phyloP scores from a whole-genome alignment of 1,140 invertebrate genomes.

The Drosophila guanche region DNA sequence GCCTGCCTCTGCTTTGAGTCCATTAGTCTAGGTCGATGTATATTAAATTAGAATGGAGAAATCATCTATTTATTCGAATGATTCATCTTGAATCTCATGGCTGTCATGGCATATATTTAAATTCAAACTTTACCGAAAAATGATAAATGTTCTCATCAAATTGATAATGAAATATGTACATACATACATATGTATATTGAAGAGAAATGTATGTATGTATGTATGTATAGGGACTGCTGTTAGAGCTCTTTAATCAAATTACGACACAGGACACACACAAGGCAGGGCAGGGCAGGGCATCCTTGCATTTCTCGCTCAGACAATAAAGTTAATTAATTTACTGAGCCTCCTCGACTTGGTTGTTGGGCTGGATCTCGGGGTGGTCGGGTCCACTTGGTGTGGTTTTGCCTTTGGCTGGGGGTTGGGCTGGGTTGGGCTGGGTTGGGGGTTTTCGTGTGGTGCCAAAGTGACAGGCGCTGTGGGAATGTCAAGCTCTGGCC shows the following conservation, averaged over 20 bases:
- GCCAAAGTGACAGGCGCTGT: conserved; percentile 36
- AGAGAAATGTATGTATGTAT: background rate
- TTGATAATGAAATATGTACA: conserved; percentile 38
- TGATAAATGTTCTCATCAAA: conserved; percentile 60
- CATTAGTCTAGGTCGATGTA: conserved; percentile 56
- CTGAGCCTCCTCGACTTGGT: conserved; percentile 35
- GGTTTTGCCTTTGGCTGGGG: conserved; percentile 15
- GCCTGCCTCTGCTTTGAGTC: conserved; percentile 4
- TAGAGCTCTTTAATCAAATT: conserved; percentile 72
- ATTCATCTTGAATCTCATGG: conserved; percentile 12
- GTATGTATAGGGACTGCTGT: conserved; percentile 32
- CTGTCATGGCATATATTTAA: conserved; percentile 3
- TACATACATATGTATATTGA: background rate
- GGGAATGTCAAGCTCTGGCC: conserved; percentile 22
- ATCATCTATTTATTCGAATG: conserved; percentile 1
- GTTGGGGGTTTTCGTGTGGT: too few relatives aligned
- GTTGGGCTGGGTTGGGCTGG: background rate
- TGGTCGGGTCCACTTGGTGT: conserved; percentile 9
- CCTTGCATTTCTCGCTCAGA: conserved; percentile 23
- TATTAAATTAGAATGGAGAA: conserved; percentile 42
- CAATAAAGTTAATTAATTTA: conserved; percentile 80
- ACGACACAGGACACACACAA: conserved; percentile 18
- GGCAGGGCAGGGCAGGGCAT: too few relatives aligned
- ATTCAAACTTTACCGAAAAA: conserved; percentile 29
- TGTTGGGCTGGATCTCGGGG: too few relatives aligned